Percentiles rank a stretch among this genome's conserved stretches.
Conservation (phyloP, 2,797 vertebrate genomes). For the Acanthornis magna region DNA sequence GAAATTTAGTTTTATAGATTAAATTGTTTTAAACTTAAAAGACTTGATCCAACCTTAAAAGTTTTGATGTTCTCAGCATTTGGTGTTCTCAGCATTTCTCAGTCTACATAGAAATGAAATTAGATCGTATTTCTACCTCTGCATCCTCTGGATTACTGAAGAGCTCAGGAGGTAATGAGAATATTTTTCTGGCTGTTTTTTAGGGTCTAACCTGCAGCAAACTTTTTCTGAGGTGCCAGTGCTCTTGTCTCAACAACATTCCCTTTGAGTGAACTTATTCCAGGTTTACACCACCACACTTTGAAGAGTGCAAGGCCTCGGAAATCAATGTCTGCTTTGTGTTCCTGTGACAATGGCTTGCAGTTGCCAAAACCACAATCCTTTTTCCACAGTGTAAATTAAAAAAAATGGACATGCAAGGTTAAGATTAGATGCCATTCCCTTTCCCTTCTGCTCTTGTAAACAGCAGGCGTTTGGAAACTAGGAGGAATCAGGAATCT, state of each 20-base stretch:
- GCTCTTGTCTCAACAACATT: background rate
- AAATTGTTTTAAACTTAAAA: background rate
- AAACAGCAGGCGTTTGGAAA: background rate
- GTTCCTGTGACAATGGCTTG: background rate
- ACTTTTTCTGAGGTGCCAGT: background rate
- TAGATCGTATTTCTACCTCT: background rate
- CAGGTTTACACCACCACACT: background rate
- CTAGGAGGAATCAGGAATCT: background rate
- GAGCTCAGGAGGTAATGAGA: background rate
- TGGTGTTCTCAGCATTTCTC: background rate
- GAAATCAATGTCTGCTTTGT: background rate
- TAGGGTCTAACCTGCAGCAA: background rate
- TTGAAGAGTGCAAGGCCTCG: background rate
- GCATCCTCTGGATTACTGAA: background rate
- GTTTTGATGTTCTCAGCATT: background rate
- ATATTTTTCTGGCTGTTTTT: background rate
- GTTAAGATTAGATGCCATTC: background rate
- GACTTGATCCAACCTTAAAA: background rate
- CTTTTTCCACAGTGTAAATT: background rate
- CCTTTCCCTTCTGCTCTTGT: background rate
- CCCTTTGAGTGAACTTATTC: background rate
- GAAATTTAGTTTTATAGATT: background rate
- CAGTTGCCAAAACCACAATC: background rate
- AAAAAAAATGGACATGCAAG: background rate
- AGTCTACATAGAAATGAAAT: background rate